Evolutionary conservation across 2,888 invertebrate genomes (phyloP), one percentile per base, ranked within the genome.

Genomic region (Leucozona laternaria): DNA sequence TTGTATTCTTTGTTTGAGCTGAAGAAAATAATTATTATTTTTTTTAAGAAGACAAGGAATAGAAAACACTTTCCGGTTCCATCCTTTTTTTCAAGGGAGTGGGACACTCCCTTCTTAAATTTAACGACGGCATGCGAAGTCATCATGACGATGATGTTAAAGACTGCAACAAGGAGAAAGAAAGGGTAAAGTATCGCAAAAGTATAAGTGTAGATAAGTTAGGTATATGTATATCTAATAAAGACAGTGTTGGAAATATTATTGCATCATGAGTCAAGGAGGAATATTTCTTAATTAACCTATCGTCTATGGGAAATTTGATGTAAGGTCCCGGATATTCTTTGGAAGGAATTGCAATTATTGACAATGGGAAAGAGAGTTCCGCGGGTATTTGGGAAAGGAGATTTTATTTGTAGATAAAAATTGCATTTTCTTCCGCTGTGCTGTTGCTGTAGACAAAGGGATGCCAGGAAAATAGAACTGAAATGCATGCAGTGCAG

Each of bases 261-360:
- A 57, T 57, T 57, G 31, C n/a, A n/a, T n/a, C 17, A 31, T n/a
- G 11, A 31, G 31, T 57, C 57, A 57, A 34, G 57, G 17, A 57
- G 57, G 31, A 57, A n/a, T 11, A 34, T 57, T 25, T 57, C 17
- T 57, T 57, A 34, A 57, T 57, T 57, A 57, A 57, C 31, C 10
- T 57, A 57, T 57, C 57, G 8, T 4, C 25, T 4, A 28, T 8
- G 15, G n/a, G 0, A 13, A 1, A 22, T 20, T 20, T 50, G 2
- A 20, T 5, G 22, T 50, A 22, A 22, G 57, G 11, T 31, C 57
- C 57, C 31, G 50, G 57, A 34, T 57, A 57, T 57, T 31, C 57
- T 31, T 57, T 57, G 31, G 57, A 31, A 5, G 10, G 57, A 31
- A 31, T 34, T 28, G 34, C 13, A 34, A 31, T 34, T 50, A 50